phyloP scores from a whole-genome alignment of 35 echinoderm and acorn worm genomes.

The Heliocidaris erythrogramma region DNA sequence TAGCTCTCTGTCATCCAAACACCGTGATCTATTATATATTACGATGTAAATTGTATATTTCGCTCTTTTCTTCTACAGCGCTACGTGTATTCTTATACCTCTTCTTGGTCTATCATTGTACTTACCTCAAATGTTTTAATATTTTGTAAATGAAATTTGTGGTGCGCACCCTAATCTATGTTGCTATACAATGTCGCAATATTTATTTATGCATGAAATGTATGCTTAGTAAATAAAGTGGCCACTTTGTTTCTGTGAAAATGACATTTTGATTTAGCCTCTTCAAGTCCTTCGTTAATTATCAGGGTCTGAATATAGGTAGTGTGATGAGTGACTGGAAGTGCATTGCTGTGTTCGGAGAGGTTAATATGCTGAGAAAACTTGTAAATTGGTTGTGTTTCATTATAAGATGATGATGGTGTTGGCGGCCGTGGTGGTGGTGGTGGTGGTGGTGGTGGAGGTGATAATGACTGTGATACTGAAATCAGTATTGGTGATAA shows the following conservation, averaged over 20 bases:
- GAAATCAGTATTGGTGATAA: too few species aligned
- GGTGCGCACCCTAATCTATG: conserved; percentile 39
- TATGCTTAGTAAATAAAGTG: conserved; percentile 41
- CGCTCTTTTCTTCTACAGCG: neutral
- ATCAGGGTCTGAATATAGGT: neutral
- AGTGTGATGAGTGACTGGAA: neutral
- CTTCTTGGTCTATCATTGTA: neutral
- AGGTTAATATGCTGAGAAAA: neutral
- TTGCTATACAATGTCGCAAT: conserved; percentile 30
- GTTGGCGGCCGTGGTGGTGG: neutral
- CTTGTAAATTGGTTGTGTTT: neutral
- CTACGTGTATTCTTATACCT: conserved; percentile 3
- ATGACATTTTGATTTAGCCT: neutral
- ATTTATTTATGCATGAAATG: conserved; percentile 42
- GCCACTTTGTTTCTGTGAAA: conserved; percentile 37
- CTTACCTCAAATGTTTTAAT: conserved; percentile 6
- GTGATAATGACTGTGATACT: too few species aligned
- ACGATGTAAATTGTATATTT: neutral
- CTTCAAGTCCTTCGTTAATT: neutral
- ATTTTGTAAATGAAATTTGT: conserved; percentile 37
- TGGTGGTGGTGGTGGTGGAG: neutral
- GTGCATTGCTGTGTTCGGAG: neutral
- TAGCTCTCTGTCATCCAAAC: conserved; percentile 15
- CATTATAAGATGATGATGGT: neutral
- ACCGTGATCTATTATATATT: neutral